phyloP scores from a whole-genome alignment of 2,888 invertebrate genomes.

The Drosophila infuscata region DNA sequence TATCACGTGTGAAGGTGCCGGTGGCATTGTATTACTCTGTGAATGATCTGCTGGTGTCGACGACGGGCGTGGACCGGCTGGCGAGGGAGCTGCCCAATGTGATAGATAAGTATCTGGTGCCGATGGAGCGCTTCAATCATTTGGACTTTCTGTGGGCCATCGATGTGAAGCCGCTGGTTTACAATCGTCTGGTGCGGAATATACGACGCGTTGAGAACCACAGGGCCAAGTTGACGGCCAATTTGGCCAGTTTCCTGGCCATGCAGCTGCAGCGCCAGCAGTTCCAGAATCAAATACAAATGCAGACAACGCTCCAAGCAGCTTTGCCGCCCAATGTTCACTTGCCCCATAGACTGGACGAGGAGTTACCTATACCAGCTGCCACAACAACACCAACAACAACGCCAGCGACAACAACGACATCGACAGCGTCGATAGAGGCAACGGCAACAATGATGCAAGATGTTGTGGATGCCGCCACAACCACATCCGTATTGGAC shows the following conservation, averaged over 20 bases:
- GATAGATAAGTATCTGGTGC: constrained; percentile 87
- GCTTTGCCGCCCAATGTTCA: constrained; percentile 63
- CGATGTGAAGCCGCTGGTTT: constrained; percentile 86
- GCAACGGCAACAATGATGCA: constrained; percentile 20
- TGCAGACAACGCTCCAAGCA: constrained; percentile 52
- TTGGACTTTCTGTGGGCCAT: constrained; percentile 87
- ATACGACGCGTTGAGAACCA: constrained; percentile 83
- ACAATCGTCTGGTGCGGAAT: constrained; percentile 84
- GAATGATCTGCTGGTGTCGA: constrained; percentile 89
- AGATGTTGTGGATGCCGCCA: constrained; percentile 9
- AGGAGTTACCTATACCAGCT: constrained; percentile 25
- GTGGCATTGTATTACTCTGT: constrained; percentile 87
- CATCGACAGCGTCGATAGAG: not conserved
- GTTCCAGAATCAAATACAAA: constrained; percentile 69
- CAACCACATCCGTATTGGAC: constrained; percentile 19
- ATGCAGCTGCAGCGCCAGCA: constrained; percentile 73
- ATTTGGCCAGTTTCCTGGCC: constrained; percentile 67
- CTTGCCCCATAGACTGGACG: constrained; percentile 50
- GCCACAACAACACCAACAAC: constrained; percentile 19
- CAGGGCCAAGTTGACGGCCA: constrained; percentile 75
- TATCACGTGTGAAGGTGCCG: constrained; percentile 86
- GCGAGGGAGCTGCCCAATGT: constrained; percentile 86
- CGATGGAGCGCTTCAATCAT: constrained; percentile 86
- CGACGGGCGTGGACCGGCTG: constrained; percentile 87
- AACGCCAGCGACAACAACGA: constrained; percentile 18